Evolutionary conservation across 1,140 invertebrate species (phyloP), one percentile per base, ranked within the genome.

Genomic region (Solenopsis invicta): DNA sequence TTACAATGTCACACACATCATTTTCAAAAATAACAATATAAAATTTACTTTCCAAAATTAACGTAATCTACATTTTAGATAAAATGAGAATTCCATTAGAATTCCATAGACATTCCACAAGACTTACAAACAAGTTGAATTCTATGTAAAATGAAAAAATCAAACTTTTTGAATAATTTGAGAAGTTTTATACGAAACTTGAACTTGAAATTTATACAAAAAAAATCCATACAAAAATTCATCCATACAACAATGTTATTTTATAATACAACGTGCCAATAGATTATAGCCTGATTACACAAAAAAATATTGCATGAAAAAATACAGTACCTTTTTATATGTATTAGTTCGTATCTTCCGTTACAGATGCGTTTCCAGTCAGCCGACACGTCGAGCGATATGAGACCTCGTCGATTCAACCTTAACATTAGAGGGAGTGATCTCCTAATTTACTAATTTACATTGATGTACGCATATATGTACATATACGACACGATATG

Each of bases 391-490:
- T 82, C 21, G 69, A 50, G 34, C 24, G 41, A 61, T 48, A 37
- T 48, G 50, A 34, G 8, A 37, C 10, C 18, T 13, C 24, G 24
- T 61, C 21, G 52, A 8, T 74, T 61, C 67, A 2, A 82, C 80
- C 24, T 61, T 21, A 75, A 74, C 29, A 75, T 84, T 50, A 84
- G 18, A 34, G 61, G 48, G 62, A 71, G 69, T 84, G 61, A 80
- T 78, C 50, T 66, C 45, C 29, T 72, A 82, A 82, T 84, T 84
- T 61, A 84, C n/a, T 84, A 74, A 84, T 84, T 84, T 75, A 67
- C 69, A 50, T 75, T 37, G 54, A 84, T 61, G 24, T 48, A 82
- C 54, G 0, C 13, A n/a, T 56, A n/a, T 56, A n/a, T 54, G 21
- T 29, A 21, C 9, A 2, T 21, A 10, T 3, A 2, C 21, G 61